A percentile compares a stretch with the other conserved stretches of the same genome.
phyloP scores from a whole-genome alignment of 2,888 invertebrate species.

The Dynastes maya region DNA sequence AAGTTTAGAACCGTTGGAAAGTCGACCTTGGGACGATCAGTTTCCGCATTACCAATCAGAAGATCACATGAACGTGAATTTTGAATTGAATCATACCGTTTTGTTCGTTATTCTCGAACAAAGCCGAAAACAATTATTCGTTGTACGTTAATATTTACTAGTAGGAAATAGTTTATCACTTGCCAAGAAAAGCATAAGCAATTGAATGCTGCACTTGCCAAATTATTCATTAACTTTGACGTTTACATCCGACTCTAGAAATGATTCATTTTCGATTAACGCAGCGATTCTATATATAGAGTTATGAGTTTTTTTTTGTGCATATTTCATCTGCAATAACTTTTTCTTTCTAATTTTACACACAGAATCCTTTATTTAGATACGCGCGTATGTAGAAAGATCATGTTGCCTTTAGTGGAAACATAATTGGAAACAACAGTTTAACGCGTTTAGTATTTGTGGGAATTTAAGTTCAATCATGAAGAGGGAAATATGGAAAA shows the following conservation, averaged over 20 bases:
- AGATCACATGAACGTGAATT: constrained; percentile 42
- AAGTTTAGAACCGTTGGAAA: constrained; percentile 21
- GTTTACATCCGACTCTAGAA: constrained; percentile 33
- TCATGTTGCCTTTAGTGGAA: too few species aligned
- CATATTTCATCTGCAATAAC: constrained; percentile 9
- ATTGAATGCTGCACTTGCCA: constrained; percentile 4
- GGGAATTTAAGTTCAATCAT: too few species aligned
- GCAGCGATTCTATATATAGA: constrained; percentile 22
- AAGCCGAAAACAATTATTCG: constrained; percentile 17
- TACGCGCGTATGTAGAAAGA: not conserved
- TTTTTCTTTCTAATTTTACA: constrained; percentile 10
- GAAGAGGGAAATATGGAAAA: too few species aligned
- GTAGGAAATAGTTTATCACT: constrained; percentile 35
- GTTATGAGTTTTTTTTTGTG: constrained; percentile 6
- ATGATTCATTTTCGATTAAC: constrained; percentile 45
- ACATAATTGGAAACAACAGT: too few species aligned
- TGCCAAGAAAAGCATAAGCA: constrained; percentile 31
- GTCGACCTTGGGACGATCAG: constrained; percentile 33
- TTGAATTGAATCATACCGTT: constrained; percentile 29
- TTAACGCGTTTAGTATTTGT: too few species aligned
- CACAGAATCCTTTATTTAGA: not conserved
- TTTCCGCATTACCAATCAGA: constrained; percentile 38
- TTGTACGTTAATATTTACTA: constrained; percentile 43
- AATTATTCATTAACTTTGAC: constrained; percentile 38
- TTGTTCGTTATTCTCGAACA: constrained; percentile 9